phyloP scores from a whole-genome alignment of 30 jellyfish, hydroid and myxozoan genomes.

The Aurelia sp. region DNA sequence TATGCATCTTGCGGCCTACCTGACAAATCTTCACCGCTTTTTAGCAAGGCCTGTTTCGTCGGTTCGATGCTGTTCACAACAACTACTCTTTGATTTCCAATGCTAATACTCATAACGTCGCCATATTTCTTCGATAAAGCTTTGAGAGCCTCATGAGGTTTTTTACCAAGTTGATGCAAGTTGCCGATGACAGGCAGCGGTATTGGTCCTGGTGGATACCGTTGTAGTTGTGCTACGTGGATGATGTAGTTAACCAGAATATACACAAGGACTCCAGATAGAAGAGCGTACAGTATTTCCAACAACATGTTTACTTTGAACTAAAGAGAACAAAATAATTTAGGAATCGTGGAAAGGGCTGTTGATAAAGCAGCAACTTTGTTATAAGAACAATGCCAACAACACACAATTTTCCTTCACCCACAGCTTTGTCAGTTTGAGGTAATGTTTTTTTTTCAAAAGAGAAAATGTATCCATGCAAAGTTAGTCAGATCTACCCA shows the following conservation, averaged over 20 bases:
- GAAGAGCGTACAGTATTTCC: slow-evolving; percentile 43
- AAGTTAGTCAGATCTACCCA: too few relatives aligned
- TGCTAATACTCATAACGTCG: slow-evolving; percentile 52
- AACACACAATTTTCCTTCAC: too few relatives aligned
- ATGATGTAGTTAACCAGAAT: slow-evolving; percentile 40
- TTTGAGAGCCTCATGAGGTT: slow-evolving; percentile 63
- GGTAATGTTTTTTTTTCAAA: too few relatives aligned
- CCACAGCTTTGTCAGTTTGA: too few relatives aligned
- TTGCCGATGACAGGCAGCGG: slow-evolving; percentile 90
- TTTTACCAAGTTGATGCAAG: slow-evolving; percentile 66
- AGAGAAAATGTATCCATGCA: too few relatives aligned
- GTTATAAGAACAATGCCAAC: too few relatives aligned
- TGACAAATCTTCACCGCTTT: slow-evolving; percentile 71
- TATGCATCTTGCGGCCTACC: slow-evolving; percentile 75
- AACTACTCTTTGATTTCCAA: slow-evolving; percentile 61
- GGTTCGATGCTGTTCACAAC: slow-evolving; percentile 55
- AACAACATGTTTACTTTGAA: slow-evolving; percentile 36
- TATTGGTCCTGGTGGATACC: slow-evolving; percentile 94
- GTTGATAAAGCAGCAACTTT: too few relatives aligned
- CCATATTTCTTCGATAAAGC: slow-evolving; percentile 52
- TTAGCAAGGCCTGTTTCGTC: slow-evolving; percentile 54
- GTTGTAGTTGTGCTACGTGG: slow-evolving; percentile 38
- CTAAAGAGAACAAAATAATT: too few relatives aligned
- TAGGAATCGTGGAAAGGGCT: too few relatives aligned
- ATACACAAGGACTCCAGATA: slow-evolving; percentile 37